Evolutionary conservation across 2,113 vertebrate genomes (phyloP).

Genomic region (Ranitomeya imitator): DNA sequence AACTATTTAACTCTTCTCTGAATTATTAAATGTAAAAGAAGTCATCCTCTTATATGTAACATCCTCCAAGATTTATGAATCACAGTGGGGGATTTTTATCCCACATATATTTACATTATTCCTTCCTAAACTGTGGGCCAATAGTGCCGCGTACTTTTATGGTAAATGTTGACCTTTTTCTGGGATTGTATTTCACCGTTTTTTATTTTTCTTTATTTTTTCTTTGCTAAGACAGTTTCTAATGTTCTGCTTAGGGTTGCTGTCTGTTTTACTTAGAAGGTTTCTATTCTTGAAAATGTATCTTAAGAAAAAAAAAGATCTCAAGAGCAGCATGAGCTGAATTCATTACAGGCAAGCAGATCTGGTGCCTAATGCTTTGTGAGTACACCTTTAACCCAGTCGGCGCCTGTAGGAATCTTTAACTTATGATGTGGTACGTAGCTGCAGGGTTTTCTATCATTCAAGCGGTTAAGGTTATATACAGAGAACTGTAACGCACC

Average conservation of each 20-base stretch:
- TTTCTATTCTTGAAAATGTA: constrained; percentile 21
- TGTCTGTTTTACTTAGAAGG: not conserved
- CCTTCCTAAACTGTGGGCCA: too few relatives aligned
- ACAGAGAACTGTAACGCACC: constrained; percentile 41
- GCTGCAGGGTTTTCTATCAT: constrained; percentile 26
- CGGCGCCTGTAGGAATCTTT: not conserved
- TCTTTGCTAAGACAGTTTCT: not conserved
- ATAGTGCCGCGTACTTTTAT: too few relatives aligned
- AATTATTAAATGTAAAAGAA: too few relatives aligned
- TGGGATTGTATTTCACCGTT: too few relatives aligned
- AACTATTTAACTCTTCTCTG: too few relatives aligned
- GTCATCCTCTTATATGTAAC: too few relatives aligned
- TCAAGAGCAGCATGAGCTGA: constrained; percentile 30
- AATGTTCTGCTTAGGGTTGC: not conserved
- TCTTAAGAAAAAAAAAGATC: constrained; percentile 14
- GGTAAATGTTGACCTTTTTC: too few relatives aligned
- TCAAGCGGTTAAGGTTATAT: constrained; percentile 35
- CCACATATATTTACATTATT: too few relatives aligned
- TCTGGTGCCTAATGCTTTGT: constrained; percentile 18
- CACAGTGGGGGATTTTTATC: too few relatives aligned
- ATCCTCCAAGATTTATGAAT: too few relatives aligned
- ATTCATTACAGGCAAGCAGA: constrained; percentile 40
- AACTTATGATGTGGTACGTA: too few relatives aligned
- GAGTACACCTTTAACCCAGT: constrained; percentile 15
- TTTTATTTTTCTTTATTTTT: not conserved